Evolutionary conservation across 2,797 vertebrate species (phyloP).

Genomic region (Gymnothorax reevesii): DNA sequence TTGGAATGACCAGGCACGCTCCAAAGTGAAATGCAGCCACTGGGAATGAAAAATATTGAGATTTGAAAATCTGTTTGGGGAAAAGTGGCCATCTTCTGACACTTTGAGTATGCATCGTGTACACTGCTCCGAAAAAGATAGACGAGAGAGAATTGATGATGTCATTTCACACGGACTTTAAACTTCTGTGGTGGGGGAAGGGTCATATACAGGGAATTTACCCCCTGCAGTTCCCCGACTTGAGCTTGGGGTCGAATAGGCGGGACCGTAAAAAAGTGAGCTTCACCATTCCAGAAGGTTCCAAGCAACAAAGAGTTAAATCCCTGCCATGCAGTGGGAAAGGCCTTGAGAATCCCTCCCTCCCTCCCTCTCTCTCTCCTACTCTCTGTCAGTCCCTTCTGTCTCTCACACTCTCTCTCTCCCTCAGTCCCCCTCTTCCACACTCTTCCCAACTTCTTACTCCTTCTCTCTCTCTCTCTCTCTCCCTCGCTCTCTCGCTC

Average conservation of each 20-base stretch:
- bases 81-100: no score
- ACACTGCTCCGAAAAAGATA: no score
- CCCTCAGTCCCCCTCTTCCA: background rate
- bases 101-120: no score
- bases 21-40: no score
- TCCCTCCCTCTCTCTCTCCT: background rate
- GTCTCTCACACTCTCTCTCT: background rate
- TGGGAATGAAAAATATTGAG: no score
- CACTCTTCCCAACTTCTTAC: background rate
- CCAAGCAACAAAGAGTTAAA: conserved; percentile 31
- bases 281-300: background rate
- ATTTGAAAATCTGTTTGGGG: no score
- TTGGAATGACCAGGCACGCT: no score
- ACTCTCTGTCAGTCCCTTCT: background rate
- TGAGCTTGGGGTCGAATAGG: conserved; percentile 5
- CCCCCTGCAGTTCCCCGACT: background rate
- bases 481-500: conserved; percentile 16
- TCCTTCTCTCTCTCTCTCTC: conserved; percentile 19
- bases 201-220: no score
- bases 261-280: background rate
- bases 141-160: no score
- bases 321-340: conserved; percentile 22
- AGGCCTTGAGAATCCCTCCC: conserved; percentile 16
- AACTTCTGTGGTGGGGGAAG: background rate
- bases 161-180: background rate